phyloP scores from a whole-genome alignment of 2,113 vertebrate species.

The Daphoenositta chrysoptera region DNA sequence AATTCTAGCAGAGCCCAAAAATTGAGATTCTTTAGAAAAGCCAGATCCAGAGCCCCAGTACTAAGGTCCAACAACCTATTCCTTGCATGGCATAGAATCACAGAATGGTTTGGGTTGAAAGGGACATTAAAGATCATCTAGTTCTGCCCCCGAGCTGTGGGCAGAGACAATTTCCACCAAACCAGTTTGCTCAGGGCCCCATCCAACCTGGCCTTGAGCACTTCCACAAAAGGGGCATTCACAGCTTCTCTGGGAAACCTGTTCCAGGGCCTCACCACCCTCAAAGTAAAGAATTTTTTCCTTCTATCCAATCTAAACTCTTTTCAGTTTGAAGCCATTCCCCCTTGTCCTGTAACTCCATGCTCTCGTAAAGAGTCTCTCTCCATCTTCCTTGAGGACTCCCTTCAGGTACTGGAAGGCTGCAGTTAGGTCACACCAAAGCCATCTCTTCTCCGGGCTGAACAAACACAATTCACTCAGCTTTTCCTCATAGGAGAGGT shows the following conservation, averaged over 20 bases:
- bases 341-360: not conserved
- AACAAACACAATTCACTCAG: not conserved
- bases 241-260: not conserved
- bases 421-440: not conserved
- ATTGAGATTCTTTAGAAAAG: not conserved
- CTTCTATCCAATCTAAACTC: not conserved
- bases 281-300: not conserved
- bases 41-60: not conserved
- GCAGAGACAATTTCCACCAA: not conserved
- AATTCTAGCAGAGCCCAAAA: not conserved
- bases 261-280: not conserved
- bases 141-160: fast-evolving
- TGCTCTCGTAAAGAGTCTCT: not conserved
- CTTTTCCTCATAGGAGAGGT: not conserved
- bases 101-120: not conserved
- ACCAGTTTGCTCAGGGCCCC: not conserved
- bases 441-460: not conserved
- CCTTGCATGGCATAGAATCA: not conserved
- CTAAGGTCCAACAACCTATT: not conserved
- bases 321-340: not conserved
- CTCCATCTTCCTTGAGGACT: not conserved
- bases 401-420: not conserved
- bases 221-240: not conserved
- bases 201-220: not conserved
- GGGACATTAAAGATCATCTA: not conserved